A percentile compares a stretch with the other conserved stretches of the same genome.
Conservation (phyloP, 1,140 invertebrate species). For the Dendrolimus punctatus region DNA sequence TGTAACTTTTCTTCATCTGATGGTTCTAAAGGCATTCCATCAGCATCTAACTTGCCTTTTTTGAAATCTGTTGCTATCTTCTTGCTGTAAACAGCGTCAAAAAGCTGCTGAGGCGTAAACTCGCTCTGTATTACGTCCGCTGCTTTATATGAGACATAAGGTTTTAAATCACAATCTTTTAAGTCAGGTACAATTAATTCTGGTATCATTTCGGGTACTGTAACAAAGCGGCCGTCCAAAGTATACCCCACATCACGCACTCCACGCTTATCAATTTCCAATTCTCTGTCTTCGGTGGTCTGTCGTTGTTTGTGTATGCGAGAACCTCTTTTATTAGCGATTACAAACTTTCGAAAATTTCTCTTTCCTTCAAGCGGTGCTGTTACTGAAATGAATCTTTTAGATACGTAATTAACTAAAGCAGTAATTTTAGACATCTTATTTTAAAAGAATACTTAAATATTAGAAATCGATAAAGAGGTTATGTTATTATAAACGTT, state of each 20-base stretch:
- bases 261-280: slow-evolving; percentile 78
- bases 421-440: slow-evolving; percentile 50
- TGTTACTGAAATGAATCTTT: slow-evolving; percentile 75
- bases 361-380: slow-evolving; percentile 76
- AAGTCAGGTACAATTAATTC: slow-evolving; percentile 94
- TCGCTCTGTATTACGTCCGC: slow-evolving; percentile 82
- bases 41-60: slow-evolving; percentile 77
- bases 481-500: slow-evolving; percentile 11
- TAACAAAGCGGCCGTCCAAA: slow-evolving; percentile 73
- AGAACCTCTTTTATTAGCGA: slow-evolving; percentile 82
- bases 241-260: slow-evolving; percentile 75
- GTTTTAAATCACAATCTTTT: slow-evolving; percentile 85
- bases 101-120: slow-evolving; percentile 89
- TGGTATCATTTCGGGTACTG: slow-evolving; percentile 91
- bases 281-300: slow-evolving; percentile 73
- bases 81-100: slow-evolving; percentile 84
- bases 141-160: slow-evolving; percentile 92
- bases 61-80: slow-evolving; percentile 88
- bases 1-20: slow-evolving; percentile 81
- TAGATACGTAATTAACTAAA: slow-evolving; percentile 45
- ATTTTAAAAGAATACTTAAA: slow-evolving; percentile 6
- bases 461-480: slow-evolving; percentile 3
- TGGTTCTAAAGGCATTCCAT: slow-evolving; percentile 81
- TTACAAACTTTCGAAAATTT: slow-evolving; percentile 85
- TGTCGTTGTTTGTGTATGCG: slow-evolving; percentile 77